phyloP scores from a whole-genome alignment of 2,797 vertebrate genomes.

The Girardinus metallicus region DNA sequence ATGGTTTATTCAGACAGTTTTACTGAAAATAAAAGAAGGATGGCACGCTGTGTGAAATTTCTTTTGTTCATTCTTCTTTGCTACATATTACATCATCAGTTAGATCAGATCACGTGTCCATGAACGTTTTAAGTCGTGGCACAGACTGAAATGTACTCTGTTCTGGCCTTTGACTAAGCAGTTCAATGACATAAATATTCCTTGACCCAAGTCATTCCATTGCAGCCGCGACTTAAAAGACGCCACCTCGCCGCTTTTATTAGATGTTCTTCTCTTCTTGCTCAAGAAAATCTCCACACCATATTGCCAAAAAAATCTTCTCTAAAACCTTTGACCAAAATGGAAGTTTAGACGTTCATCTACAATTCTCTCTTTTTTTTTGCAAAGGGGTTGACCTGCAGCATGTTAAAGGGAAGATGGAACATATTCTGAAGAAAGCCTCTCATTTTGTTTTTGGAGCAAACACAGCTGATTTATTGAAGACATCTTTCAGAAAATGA shows the following conservation, averaged over 20 bases:
- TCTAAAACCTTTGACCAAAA: not conserved
- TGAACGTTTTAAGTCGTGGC: not conserved
- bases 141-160: not conserved
- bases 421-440: not conserved
- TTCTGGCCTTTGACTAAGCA: not conserved
- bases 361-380: not conserved
- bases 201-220: not conserved
- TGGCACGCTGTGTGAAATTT: not conserved
- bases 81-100: not conserved
- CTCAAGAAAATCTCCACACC: not conserved
- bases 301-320: not conserved
- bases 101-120: not conserved
- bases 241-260: not conserved
- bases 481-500: not conserved
- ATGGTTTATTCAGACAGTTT: not conserved
- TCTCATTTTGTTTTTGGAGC: not conserved
- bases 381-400: not conserved
- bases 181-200: not conserved
- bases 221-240: not conserved
- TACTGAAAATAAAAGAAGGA: not conserved
- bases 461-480: not conserved
- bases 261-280: not conserved
- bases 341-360: not conserved
- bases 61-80: not conserved
- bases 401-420: not conserved